These are phyloP conservation scores for Pangasius sanitwongsei DNA, from an alignment of 2,797 vertebrate species.

Conservation along the genomic window DNA sequence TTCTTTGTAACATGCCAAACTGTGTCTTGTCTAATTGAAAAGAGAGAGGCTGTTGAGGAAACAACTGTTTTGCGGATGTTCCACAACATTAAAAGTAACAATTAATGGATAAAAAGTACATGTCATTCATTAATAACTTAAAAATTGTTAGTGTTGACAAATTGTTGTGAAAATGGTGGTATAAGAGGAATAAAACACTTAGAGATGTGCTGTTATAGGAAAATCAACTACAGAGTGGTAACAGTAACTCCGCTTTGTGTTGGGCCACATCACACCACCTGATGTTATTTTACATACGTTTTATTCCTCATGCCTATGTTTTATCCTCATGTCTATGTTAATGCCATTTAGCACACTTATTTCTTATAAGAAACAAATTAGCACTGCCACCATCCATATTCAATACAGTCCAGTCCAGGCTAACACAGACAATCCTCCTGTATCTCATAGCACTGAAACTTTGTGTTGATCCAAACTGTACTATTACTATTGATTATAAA, in stretches of 20 bases:
- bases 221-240: background rate
- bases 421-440: background rate
- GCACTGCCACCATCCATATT: background rate
- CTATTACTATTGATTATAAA: background rate
- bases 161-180: background rate
- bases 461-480: background rate
- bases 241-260: background rate
- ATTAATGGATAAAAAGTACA: background rate
- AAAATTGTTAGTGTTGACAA: background rate
- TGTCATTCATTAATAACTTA: background rate
- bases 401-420: background rate
- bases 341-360: background rate
- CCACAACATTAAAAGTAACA: background rate
- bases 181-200: background rate
- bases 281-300: background rate
- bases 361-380: background rate
- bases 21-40: background rate
- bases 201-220: background rate
- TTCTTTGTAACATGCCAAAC: background rate
- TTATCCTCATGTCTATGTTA: background rate
- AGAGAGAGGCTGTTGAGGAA: background rate
- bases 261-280: background rate
- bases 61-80: background rate
- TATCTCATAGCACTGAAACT: background rate
- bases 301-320: background rate